phyloP scores from a whole-genome alignment of 2,113 vertebrate species.

The Sterna hirundo region DNA sequence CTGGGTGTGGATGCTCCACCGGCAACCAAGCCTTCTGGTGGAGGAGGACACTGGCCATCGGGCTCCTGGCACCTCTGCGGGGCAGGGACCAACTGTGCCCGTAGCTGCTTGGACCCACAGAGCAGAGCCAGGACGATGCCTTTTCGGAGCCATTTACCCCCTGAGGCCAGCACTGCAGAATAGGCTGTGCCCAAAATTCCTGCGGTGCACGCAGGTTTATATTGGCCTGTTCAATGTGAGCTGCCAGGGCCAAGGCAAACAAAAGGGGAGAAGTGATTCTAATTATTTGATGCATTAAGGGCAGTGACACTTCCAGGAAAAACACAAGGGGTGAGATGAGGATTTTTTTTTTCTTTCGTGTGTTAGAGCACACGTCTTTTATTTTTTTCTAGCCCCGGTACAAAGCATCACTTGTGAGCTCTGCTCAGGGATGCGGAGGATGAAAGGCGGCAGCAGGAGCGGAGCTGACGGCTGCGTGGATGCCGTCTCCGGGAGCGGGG shows the following conservation, averaged over 20 bases:
- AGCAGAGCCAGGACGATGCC: fast-evolving
- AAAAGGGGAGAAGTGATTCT: background rate
- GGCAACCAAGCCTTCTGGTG: background rate
- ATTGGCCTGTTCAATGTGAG: background rate
- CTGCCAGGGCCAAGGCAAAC: conserved; percentile 29
- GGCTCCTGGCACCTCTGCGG: fast-evolving
- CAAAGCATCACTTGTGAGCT: conserved; percentile 16
- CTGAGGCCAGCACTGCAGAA: background rate
- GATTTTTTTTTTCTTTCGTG: background rate
- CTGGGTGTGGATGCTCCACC: background rate
- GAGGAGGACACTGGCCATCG: fast-evolving
- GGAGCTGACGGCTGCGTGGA: background rate
- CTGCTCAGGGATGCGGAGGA: background rate
- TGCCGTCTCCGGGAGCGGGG: background rate
- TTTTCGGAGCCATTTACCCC: background rate
- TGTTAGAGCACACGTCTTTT: background rate
- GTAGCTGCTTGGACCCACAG: background rate
- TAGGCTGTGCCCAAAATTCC: background rate
- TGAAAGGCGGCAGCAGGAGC: background rate
- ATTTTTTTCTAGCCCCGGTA: background rate
- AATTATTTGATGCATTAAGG: background rate
- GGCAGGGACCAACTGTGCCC: background rate
- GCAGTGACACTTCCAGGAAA: conserved; percentile 3
- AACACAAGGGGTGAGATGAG: background rate
- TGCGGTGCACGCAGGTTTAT: background rate